Evolutionary conservation across 2,113 vertebrate genomes (phyloP), one percentile per base, ranked within the genome.

Genomic region (Ginglymostoma cirratum): DNA sequence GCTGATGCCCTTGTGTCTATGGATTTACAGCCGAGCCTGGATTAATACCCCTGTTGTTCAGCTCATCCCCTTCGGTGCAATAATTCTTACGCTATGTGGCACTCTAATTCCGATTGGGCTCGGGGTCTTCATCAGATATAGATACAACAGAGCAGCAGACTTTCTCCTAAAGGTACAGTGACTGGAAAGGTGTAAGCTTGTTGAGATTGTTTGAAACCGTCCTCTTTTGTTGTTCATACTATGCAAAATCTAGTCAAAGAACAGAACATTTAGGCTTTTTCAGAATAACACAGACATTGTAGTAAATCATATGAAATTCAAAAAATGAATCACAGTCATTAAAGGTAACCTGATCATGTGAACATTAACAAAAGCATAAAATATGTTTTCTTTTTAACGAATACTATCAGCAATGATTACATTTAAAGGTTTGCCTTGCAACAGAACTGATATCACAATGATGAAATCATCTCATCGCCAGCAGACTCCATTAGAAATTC

Each of bases 1-100:
- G 94, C 96, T 99, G 96, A 99, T 99, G 99, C 99, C 99, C 6
- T 97, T 99, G 96, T 99, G 99, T 96, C 98, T 99, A 96, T 99
- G 99, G 99, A 95, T 99, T 97, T 99, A 99, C 97, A 99, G 99
- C 96, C 98, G 98, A 0, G 98, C 98, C 1, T 99, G 99, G 99
- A 99, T 99, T 97, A 98, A 99, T 97, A 99, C 99, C 0, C 98
- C 99, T 0, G 97, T 99, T 96, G 99, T 99, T 96, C 97, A 98
- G 96, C 97, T 99, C 61, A 97, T 99, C 95, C 99, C 99, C 1
- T 98, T 99, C 38, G 99, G 99, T 4, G 98, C 99, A 0, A 98
- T 99, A 83, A 98, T 98, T 97, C 98, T 99, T 96, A 99, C 99
- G 0, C 98, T 99, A 86, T 99, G 98, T 97, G 98, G 99, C 97